phyloP scores from a whole-genome alignment of 23 tunicate species.

The Phallusia fumigata region DNA sequence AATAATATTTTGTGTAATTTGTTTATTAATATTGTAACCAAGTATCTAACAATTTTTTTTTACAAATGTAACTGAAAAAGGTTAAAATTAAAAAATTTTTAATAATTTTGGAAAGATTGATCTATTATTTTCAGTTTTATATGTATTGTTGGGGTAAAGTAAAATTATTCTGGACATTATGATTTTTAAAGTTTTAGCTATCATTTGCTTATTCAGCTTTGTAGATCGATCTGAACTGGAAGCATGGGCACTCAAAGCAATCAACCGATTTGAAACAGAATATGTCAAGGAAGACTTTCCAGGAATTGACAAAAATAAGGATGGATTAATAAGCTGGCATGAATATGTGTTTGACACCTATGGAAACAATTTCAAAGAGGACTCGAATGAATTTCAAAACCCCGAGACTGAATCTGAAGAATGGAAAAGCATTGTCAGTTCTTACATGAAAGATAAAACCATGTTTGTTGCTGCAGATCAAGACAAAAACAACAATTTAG shows the following conservation, averaged over 20 bases:
- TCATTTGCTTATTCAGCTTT: constrained; percentile 12
- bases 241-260: constrained; percentile 56
- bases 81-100: too few relatives aligned
- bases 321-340: constrained; percentile 52
- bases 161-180: too few relatives aligned
- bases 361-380: constrained; percentile 55
- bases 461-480: constrained; percentile 65
- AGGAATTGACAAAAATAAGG: constrained; percentile 33
- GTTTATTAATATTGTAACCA: too few relatives aligned
- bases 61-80: too few relatives aligned
- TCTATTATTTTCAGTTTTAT: too few relatives aligned
- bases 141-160: too few relatives aligned
- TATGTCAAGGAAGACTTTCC: constrained; percentile 46
- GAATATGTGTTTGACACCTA: constrained; percentile 42
- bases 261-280: constrained; percentile 63
- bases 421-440: constrained; percentile 32
- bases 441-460: constrained; percentile 46
- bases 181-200: too few relatives aligned
- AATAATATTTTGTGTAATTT: too few relatives aligned
- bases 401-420: constrained; percentile 35
- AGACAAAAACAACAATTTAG: constrained; percentile 28
- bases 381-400: constrained; percentile 30
- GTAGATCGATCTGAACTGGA: constrained; percentile 37
- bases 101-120: too few relatives aligned
- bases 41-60: too few relatives aligned